Evolutionary conservation across 92 coral and sea anemone genomes (phyloP).

Genomic region (Virgularia gustaviana): DNA sequence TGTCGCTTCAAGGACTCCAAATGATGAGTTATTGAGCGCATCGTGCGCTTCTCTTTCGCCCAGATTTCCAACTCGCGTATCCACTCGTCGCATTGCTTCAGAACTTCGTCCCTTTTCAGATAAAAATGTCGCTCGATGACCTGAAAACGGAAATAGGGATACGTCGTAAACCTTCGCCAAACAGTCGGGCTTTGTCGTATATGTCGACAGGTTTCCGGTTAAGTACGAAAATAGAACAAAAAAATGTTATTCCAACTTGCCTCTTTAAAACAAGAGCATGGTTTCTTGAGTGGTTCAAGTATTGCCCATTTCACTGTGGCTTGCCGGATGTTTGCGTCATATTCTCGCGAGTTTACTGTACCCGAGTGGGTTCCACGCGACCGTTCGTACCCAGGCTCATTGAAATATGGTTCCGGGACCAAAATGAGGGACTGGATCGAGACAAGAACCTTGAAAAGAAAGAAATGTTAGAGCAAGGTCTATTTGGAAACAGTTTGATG

Average conservation of each 20-base stretch:
- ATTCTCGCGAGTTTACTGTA: constrained; percentile 96
- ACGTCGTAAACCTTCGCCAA: no score
- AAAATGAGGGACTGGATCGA: constrained; percentile 95
- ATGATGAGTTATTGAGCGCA: constrained; percentile 86
- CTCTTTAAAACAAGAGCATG: constrained; percentile 92
- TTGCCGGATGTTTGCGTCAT: constrained; percentile 97
- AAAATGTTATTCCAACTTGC: constrained; percentile 22
- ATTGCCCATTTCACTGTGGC: constrained; percentile 97
- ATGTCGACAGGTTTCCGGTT: no score
- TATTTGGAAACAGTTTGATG: neutral
- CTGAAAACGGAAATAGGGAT: no score
- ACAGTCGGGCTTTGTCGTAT: no score
- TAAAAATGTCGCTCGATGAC: constrained; percentile 95
- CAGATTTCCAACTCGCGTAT: constrained; percentile 79
- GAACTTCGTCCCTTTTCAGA: constrained; percentile 84
- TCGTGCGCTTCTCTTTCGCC: constrained; percentile 62
- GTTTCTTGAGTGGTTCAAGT: constrained; percentile 86
- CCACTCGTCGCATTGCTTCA: constrained; percentile 89
- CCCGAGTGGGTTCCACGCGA: constrained; percentile 99
- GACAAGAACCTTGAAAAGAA: constrained; percentile 68
- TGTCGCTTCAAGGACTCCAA: constrained; percentile 83
- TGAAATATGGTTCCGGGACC: constrained; percentile 95
- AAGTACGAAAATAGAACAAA: neutral
- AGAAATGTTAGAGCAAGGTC: neutral
- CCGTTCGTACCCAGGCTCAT: constrained; percentile 98